A percentile compares a stretch with the other conserved stretches of the same genome.
phyloP scores from a whole-genome alignment of 2,888 invertebrate genomes.

The Diarsia mendica region DNA sequence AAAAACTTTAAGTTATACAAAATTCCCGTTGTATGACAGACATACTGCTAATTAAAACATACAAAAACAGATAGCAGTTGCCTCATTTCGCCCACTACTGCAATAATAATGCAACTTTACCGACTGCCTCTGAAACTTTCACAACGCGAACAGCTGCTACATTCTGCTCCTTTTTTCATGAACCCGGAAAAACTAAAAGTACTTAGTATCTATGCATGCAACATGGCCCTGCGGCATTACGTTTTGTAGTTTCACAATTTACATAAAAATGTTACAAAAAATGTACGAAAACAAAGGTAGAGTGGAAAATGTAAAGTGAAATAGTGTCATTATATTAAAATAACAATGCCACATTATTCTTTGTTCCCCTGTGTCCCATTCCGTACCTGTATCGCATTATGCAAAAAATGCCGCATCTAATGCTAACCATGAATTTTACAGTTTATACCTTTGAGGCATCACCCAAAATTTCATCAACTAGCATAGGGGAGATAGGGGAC shows the following conservation, averaged over 20 bases:
- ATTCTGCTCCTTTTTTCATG: slow-evolving; percentile 48
- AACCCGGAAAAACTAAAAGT: slow-evolving; percentile 49
- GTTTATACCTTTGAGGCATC: slow-evolving; percentile 78
- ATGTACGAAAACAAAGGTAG: slow-evolving; percentile 32
- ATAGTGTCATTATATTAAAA: slow-evolving; percentile 70
- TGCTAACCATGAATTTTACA: slow-evolving; percentile 82
- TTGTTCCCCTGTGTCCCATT: slow-evolving; percentile 76
- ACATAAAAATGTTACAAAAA: slow-evolving; percentile 49
- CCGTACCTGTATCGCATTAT: slow-evolving; percentile 72
- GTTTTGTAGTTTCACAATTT: slow-evolving; percentile 41
- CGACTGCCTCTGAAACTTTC: slow-evolving; percentile 44
- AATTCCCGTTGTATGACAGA: not conserved
- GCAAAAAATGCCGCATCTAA: slow-evolving; percentile 76
- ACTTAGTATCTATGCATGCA: slow-evolving; percentile 40
- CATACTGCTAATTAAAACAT: slow-evolving; percentile 45
- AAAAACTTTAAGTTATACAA: not conserved
- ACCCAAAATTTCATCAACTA: slow-evolving; percentile 86
- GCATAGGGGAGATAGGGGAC: slow-evolving; percentile 73
- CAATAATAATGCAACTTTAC: slow-evolving; percentile 47
- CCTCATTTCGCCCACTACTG: slow-evolving; percentile 24
- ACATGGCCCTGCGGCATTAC: slow-evolving; percentile 26
- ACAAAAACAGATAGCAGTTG: slow-evolving; percentile 14
- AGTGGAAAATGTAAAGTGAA: slow-evolving; percentile 58
- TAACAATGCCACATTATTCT: slow-evolving; percentile 72
- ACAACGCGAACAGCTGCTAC: slow-evolving; percentile 37